Evolutionary conservation across 2,888 invertebrate genomes (phyloP).

Genomic region (Coecobrya sp.): DNA sequence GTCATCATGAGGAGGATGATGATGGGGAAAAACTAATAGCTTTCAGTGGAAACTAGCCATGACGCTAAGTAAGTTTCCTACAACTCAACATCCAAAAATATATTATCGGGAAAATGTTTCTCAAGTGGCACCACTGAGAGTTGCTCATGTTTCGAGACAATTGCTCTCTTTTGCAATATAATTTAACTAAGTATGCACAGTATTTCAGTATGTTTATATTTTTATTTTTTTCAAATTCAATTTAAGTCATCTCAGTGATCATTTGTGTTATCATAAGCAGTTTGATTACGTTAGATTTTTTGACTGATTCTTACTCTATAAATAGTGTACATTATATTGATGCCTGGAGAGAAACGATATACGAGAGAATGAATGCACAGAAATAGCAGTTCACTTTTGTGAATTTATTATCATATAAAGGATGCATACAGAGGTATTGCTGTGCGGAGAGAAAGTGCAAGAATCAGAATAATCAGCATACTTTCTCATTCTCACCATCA

Average conservation of each 20-base stretch:
- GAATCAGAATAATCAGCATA: not conserved
- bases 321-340: too few species aligned
- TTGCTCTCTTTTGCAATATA: not conserved
- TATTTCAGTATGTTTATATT: too few species aligned
- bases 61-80: not conserved
- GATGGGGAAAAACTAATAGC: constrained; percentile 35
- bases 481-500: not conserved
- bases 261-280: too few species aligned
- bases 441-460: not conserved
- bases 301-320: too few species aligned
- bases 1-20: not conserved
- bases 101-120: not conserved
- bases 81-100: not conserved
- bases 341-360: too few species aligned
- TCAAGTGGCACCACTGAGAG: not conserved
- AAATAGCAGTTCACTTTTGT: not conserved
- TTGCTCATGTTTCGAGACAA: not conserved
- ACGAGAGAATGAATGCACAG: too few species aligned
- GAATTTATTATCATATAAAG: not conserved
- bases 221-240: too few species aligned
- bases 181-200: too few species aligned
- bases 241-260: too few species aligned
- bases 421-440: not conserved
- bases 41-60: constrained; percentile 37
- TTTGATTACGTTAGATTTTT: too few species aligned